Conservation (phyloP, 1,140 invertebrate genomes). For the Zeugodacus cucurbitae region DNA sequence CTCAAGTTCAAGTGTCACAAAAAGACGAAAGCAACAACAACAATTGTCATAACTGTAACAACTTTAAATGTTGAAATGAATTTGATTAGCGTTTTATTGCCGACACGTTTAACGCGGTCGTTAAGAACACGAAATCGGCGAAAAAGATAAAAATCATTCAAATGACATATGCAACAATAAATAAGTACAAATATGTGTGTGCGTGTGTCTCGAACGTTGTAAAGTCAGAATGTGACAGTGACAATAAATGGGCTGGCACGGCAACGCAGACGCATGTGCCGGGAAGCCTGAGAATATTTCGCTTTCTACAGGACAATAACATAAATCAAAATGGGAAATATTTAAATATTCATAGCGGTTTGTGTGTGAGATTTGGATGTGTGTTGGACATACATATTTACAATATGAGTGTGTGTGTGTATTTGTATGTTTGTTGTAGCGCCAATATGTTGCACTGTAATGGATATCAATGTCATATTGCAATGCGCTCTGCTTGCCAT, state of each 20-base stretch:
- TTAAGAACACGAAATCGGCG: neutral
- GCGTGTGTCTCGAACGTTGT: too few relatives aligned
- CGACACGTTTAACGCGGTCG: conserved; percentile 13
- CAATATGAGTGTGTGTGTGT: neutral
- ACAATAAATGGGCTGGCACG: neutral
- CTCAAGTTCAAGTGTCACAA: neutral
- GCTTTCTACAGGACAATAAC: neutral
- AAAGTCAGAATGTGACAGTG: neutral
- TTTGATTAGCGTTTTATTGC: conserved; percentile 22
- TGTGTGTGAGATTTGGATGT: neutral
- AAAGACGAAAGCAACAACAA: neutral
- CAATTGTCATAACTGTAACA: neutral
- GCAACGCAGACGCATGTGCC: neutral
- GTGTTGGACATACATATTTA: neutral
- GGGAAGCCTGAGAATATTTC: neutral
- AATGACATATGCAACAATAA: neutral
- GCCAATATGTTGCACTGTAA: neutral
- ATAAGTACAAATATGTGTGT: neutral
- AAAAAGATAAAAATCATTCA: neutral
- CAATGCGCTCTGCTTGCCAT: conserved; percentile 44
- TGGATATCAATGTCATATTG: conserved; percentile 26
- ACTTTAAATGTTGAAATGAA: neutral
- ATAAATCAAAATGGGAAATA: conserved; percentile 27
- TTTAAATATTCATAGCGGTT: conserved; percentile 29
- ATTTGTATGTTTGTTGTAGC: neutral